Evolutionary conservation across 2,888 invertebrate genomes (phyloP).

Genomic region (Caenorhabditis afra): DNA sequence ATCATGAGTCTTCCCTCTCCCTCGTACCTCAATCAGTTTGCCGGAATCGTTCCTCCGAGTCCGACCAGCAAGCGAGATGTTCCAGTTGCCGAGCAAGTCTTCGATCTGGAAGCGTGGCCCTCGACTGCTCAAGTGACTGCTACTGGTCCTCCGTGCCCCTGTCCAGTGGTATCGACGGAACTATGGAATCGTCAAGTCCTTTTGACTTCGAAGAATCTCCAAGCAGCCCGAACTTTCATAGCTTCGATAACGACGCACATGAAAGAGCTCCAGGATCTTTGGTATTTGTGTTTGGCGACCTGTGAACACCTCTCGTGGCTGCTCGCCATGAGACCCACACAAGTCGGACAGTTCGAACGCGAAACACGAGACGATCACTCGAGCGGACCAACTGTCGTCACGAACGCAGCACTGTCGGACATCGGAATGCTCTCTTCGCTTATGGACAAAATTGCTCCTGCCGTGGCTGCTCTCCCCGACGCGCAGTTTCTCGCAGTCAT

Average conservation of each 20-base stretch:
- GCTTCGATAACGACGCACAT: constrained; percentile 55
- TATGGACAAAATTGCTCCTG: constrained; percentile 63
- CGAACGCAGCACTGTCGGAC: constrained; percentile 63
- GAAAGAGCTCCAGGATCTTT: constrained; percentile 40
- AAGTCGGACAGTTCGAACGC: constrained; percentile 86
- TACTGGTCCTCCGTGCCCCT: constrained; percentile 92
- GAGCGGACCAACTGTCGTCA: constrained; percentile 54
- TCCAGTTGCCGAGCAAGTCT: constrained; percentile 80
- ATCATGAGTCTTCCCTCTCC: constrained; percentile 54
- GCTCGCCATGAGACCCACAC: constrained; percentile 93
- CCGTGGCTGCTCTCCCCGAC: constrained; percentile 42
- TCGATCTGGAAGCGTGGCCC: constrained; percentile 54
- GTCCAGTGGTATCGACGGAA: constrained; percentile 80
- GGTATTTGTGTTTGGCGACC: constrained; percentile 90
- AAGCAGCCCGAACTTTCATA: constrained; percentile 94
- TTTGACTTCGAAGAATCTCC: constrained; percentile 97
- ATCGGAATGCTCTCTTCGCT: constrained; percentile 58
- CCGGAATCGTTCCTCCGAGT: constrained; percentile 46
- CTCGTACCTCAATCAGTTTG: constrained; percentile 44
- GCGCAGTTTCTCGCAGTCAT: constrained; percentile 27
- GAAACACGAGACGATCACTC: constrained; percentile 58
- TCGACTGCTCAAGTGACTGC: constrained; percentile 90
- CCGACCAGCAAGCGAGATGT: constrained; percentile 36
- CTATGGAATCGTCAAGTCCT: constrained; percentile 92
- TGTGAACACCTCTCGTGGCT: constrained; percentile 94